phyloP scores from a whole-genome alignment of 1,140 invertebrate genomes.

The Euwallacea similis region DNA sequence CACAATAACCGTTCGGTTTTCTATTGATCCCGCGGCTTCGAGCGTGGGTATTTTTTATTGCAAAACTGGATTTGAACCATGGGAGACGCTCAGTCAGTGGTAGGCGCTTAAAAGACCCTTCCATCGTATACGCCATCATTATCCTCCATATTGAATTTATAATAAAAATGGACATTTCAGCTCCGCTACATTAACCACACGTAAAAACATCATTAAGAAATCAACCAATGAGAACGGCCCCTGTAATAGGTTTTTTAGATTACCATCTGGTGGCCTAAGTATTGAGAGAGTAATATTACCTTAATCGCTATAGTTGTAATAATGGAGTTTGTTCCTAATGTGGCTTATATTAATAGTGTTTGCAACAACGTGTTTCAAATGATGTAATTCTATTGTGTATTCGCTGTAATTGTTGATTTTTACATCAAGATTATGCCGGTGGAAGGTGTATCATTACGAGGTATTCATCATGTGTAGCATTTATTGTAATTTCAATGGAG shows the following conservation, averaged over 20 bases:
- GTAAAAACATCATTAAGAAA: slow-evolving; percentile 53
- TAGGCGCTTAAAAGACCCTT: not conserved
- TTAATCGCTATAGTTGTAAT: not conserved
- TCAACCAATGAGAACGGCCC: slow-evolving; percentile 50
- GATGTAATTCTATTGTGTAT: slow-evolving; percentile 24
- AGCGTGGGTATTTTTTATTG: too few relatives aligned
- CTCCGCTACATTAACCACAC: slow-evolving; percentile 49
- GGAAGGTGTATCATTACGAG: not conserved
- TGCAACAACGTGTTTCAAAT: slow-evolving; percentile 15
- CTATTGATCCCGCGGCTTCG: not conserved
- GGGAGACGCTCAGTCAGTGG: too few relatives aligned
- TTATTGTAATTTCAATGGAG: too few relatives aligned
- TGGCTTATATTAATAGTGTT: slow-evolving; percentile 24
- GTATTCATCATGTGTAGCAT: too few relatives aligned
- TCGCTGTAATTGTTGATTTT: slow-evolving; percentile 5
- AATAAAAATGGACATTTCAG: slow-evolving; percentile 52
- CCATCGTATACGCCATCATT: slow-evolving; percentile 39
- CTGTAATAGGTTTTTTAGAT: slow-evolving; percentile 51
- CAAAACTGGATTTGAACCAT: too few relatives aligned
- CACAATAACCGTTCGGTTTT: not conserved
- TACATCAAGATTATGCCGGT: not conserved
- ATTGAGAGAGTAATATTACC: slow-evolving; percentile 27
- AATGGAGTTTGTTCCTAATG: slow-evolving; percentile 13
- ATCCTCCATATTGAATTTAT: slow-evolving; percentile 52
- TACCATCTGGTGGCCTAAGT: slow-evolving; percentile 41